Conservation (phyloP, 2,113 vertebrate species). For the Cinclus cinclus region DNA sequence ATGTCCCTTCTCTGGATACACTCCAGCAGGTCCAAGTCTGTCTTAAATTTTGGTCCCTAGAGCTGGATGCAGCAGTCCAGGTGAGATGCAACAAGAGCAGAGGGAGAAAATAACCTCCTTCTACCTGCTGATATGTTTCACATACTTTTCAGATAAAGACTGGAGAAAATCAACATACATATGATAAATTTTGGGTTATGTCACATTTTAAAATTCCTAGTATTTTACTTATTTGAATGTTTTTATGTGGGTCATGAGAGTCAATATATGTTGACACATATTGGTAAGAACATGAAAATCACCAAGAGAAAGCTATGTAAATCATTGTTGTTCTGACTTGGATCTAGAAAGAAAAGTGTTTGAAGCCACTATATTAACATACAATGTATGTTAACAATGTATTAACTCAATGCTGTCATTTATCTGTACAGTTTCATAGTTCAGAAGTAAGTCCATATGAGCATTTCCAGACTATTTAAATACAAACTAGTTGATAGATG, state of each 20-base stretch:
- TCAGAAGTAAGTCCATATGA: background rate
- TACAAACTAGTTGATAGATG: background rate
- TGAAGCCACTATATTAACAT: background rate
- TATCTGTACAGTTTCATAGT: background rate
- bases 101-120: accelerated
- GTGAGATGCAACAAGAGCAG: background rate
- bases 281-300: background rate
- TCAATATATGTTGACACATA: background rate
- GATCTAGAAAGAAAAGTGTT: background rate
- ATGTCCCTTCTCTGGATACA: accelerated
- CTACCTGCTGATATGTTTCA: accelerated
- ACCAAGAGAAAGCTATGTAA: background rate
- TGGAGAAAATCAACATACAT: background rate
- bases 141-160: background rate
- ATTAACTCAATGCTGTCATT: background rate
- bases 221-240: background rate
- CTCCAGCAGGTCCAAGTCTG: accelerated
- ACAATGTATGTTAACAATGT: no score
- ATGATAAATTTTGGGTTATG: background rate
- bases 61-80: background rate
- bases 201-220: background rate
- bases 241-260: background rate
- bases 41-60: accelerated
- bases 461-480: background rate
- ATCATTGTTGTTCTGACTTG: background rate